Evolutionary conservation across 2,888 invertebrate genomes (phyloP).

Genomic region (Melinopterus prodromus): DNA sequence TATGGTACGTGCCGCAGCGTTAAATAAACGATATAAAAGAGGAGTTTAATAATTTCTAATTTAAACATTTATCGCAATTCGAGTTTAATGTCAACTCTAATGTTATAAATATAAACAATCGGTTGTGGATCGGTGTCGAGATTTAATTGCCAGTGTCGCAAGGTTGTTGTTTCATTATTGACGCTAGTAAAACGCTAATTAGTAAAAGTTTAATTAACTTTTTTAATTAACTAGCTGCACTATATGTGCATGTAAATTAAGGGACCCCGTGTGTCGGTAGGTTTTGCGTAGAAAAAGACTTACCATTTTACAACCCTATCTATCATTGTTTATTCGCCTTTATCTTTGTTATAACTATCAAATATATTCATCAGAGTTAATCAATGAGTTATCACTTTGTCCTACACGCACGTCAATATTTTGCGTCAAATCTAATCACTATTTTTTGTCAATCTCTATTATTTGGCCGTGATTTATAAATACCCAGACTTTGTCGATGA

Average conservation of each 20-base stretch:
- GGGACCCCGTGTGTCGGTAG: too few relatives aligned
- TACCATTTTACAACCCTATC: too few relatives aligned
- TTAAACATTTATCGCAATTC: not conserved
- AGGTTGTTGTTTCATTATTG: not conserved
- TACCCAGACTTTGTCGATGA: not conserved
- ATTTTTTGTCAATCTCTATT: not conserved
- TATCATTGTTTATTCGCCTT: too few relatives aligned
- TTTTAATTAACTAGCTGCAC: too few relatives aligned
- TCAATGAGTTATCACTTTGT: too few relatives aligned
- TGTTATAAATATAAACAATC: not conserved
- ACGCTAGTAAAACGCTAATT: not conserved
- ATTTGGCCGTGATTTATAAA: not conserved
- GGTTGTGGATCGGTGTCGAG: not conserved
- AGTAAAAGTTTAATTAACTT: not conserved
- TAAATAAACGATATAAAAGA: not conserved
- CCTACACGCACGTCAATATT: too few relatives aligned
- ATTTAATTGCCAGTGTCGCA: not conserved
- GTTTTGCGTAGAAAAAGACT: too few relatives aligned
- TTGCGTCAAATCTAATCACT: not conserved
- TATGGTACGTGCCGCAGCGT: not conserved
- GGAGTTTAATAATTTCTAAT: not conserved
- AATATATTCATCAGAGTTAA: too few relatives aligned
- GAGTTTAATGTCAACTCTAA: not conserved
- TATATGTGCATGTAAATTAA: too few relatives aligned
- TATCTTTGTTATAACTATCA: too few relatives aligned